A percentile compares a stretch with the other conserved stretches of the same genome.
phyloP scores from a whole-genome alignment of 2,888 invertebrate genomes.

The Eumacrocentrus americanus region DNA sequence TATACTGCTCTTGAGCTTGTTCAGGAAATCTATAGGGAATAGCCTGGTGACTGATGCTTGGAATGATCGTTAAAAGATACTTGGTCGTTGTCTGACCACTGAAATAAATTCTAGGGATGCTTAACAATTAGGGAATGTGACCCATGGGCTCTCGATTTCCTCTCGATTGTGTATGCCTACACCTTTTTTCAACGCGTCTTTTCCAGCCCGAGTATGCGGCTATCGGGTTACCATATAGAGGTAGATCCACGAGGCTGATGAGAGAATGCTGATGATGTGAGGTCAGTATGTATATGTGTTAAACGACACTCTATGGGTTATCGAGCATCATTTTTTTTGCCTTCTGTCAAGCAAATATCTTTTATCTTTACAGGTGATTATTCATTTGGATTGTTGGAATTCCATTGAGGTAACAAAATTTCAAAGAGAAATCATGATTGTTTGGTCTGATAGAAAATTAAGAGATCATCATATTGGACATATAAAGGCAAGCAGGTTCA shows the following conservation, averaged over 20 bases:
- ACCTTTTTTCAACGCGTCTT: too few species aligned
- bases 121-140: conserved; percentile 52
- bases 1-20: background rate
- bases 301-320: too few species aligned
- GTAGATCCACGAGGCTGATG: too few species aligned
- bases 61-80: conserved; percentile 20
- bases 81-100: conserved; percentile 27
- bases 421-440: background rate
- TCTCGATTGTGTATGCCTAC: too few species aligned
- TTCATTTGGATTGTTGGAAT: conserved; percentile 1
- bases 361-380: conserved; percentile 14
- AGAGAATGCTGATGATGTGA: too few species aligned
- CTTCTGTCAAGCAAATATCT: background rate
- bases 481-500: conserved; percentile 13
- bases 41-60: conserved; percentile 9
- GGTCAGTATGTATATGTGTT: too few species aligned
- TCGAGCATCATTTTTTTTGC: too few species aligned
- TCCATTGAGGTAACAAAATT: background rate
- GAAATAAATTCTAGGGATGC: conserved; percentile 45
- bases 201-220: too few species aligned
- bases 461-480: conserved; percentile 15
- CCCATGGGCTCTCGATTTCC: too few species aligned
- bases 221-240: too few species aligned
- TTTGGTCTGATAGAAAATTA: background rate
- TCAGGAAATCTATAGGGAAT: background rate